phyloP scores from a whole-genome alignment of 2,888 invertebrate species.

The Hydropsyche betteni region DNA sequence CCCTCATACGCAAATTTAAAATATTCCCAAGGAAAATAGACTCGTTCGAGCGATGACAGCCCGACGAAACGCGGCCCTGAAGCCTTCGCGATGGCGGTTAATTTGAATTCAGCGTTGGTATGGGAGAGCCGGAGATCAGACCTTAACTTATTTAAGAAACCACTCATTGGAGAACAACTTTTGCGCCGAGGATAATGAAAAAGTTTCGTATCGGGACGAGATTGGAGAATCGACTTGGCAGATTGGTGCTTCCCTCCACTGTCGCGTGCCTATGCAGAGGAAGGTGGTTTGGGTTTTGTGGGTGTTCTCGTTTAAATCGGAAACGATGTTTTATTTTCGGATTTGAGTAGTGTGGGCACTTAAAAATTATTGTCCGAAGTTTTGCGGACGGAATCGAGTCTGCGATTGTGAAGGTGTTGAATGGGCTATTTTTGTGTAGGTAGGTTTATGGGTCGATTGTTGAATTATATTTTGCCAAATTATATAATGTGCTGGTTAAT shows the following conservation, averaged over 20 bases:
- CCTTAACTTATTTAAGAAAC: slow-evolving; percentile 39
- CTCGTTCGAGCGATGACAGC: slow-evolving; percentile 32
- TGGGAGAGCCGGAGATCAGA: slow-evolving; percentile 8
- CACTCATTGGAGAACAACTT: slow-evolving; percentile 46
- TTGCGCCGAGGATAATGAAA: slow-evolving; percentile 50
- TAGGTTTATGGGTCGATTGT: too few species aligned
- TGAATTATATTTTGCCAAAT: too few species aligned
- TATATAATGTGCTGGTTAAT: too few species aligned
- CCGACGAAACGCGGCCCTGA: neutral
- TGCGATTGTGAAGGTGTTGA: too few species aligned
- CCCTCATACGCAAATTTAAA: neutral
- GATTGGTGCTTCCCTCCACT: neutral
- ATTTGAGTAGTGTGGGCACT: too few species aligned
- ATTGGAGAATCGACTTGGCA: slow-evolving; percentile 37
- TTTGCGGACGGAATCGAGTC: too few species aligned
- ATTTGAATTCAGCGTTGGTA: slow-evolving; percentile 17
- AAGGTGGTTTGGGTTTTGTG: too few species aligned
- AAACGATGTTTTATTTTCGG: too few species aligned
- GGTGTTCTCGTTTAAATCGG: too few species aligned
- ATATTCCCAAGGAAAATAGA: slow-evolving; percentile 7
- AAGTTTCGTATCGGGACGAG: slow-evolving; percentile 46
- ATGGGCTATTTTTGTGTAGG: too few species aligned
- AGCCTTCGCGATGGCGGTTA: neutral
- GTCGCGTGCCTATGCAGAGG: too few species aligned
- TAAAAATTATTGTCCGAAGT: too few species aligned